Evolutionary conservation across 2,797 vertebrate species (phyloP).

Genomic region (Trachurus trachurus): DNA sequence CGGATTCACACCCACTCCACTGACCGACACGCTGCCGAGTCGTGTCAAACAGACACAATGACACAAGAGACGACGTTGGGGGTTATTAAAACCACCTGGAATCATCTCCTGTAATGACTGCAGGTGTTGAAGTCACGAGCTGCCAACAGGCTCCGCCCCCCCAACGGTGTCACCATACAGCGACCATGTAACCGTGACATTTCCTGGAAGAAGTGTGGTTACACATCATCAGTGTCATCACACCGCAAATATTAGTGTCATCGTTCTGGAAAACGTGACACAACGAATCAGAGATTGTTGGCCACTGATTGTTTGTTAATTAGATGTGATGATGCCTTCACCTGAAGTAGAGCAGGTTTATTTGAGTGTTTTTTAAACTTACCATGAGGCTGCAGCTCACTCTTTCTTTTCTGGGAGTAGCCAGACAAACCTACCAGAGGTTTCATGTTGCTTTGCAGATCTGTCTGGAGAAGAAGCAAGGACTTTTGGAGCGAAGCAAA

Average conservation of each 20-base stretch:
- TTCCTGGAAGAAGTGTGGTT: background rate
- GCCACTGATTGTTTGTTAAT: too few relatives aligned
- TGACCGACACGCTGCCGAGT: background rate
- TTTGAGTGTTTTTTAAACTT: too few relatives aligned
- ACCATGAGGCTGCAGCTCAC: too few relatives aligned
- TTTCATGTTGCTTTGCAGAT: too few relatives aligned
- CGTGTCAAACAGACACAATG: background rate
- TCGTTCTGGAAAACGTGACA: background rate
- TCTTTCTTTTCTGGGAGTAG: too few relatives aligned
- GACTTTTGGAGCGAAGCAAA: too few relatives aligned
- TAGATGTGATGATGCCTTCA: too few relatives aligned
- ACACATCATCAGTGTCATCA: background rate
- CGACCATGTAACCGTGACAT: constrained; percentile 13
- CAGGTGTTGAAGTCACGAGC: constrained; percentile 3
- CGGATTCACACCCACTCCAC: background rate
- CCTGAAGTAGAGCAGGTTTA: too few relatives aligned
- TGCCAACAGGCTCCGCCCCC: too few relatives aligned
- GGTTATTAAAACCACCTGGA: constrained; percentile 14
- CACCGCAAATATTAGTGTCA: background rate
- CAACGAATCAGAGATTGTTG: too few relatives aligned
- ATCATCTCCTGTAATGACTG: constrained; percentile 2
- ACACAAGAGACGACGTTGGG: background rate
- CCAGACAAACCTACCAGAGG: too few relatives aligned
- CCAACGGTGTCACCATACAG: background rate
- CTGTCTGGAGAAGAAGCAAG: too few relatives aligned